Evolutionary conservation across 1,140 invertebrate species (phyloP), one percentile per base, ranked within the genome.

Genomic region (Scaptomyza pallida): DNA sequence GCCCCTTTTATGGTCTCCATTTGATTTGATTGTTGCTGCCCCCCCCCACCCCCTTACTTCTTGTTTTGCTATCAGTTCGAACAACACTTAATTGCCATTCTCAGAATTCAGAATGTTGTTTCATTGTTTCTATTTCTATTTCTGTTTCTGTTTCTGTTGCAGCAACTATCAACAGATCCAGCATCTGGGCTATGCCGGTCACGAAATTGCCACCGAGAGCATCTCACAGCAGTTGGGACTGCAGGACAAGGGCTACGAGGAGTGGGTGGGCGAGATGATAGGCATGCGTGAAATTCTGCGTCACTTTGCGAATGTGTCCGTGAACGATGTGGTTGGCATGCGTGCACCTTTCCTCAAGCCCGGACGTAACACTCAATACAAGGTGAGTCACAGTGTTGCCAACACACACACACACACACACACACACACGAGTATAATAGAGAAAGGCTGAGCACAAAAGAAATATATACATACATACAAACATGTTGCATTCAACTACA

Each of bases 111-210:
- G 41, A 21, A 21, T 41, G 54, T 6, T 26, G 23, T 26, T 2
- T 21, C 3, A 5, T 26, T 26, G 6, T 5, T 6, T 26, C 5
- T 26, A 6, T 23, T 21, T 45, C 15, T 52, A 26, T 19, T 33
- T 54, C 3, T 30, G 1, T 51, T 6, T 43, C 26, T 10, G 16
- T 55, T 72, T 12, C 21, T 37, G 30, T 78, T 92, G 45, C 92
- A 97, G 97, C 81, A 97, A 99, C 92, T 99, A 99, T 92, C 96
- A 96, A 59, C 96, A 97, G 94, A 96, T 98, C 5, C 96, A 98
- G 91, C 93, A 96, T 75, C 92, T 98, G 33, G 97, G 97, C 52
- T 95, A 96, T 81, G 94, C 96, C 71, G 97, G 97, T 23, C 96
- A 98, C 77, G 98, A 99, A 93, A 97, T 99, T 72, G 97, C 95